Evolutionary conservation across 2,888 invertebrate species (phyloP).

Genomic region (Fragum whitleyi): DNA sequence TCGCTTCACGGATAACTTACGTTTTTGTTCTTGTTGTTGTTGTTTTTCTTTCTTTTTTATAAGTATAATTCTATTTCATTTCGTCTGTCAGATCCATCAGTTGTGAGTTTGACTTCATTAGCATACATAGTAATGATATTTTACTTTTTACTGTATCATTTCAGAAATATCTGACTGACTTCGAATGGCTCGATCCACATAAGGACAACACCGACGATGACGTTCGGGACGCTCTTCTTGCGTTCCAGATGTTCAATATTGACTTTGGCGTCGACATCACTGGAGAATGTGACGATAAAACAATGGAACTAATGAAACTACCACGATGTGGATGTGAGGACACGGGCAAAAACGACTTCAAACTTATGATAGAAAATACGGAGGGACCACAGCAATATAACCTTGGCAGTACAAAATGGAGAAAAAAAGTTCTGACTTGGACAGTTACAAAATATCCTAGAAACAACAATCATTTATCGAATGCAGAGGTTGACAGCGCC

Average conservation of each 20-base stretch:
- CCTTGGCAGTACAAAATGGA: conserved; percentile 49
- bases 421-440: conserved; percentile 46
- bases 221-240: conserved; percentile 29
- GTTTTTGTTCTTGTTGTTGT: no score
- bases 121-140: no score
- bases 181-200: conserved; percentile 33
- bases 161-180: conserved; percentile 39
- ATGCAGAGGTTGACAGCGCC: conserved; percentile 46
- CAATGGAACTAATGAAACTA: conserved; percentile 22
- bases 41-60: no score
- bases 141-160: background rate
- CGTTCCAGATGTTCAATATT: conserved; percentile 37
- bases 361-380: conserved; percentile 31
- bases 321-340: conserved; percentile 60
- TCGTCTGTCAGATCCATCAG: no score
- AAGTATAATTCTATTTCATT: no score
- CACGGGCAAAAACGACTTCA: conserved; percentile 44
- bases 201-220: conserved; percentile 33
- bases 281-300: conserved; percentile 46
- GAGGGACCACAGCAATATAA: conserved; percentile 36
- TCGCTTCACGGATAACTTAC: no score
- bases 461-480: conserved; percentile 22
- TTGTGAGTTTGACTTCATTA: no score
- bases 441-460: conserved; percentile 43
- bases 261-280: conserved; percentile 35